Base-by-base conservation (phyloP, 2,888 invertebrate genomes). In the Amphipyra tragopoginis region DNA sequence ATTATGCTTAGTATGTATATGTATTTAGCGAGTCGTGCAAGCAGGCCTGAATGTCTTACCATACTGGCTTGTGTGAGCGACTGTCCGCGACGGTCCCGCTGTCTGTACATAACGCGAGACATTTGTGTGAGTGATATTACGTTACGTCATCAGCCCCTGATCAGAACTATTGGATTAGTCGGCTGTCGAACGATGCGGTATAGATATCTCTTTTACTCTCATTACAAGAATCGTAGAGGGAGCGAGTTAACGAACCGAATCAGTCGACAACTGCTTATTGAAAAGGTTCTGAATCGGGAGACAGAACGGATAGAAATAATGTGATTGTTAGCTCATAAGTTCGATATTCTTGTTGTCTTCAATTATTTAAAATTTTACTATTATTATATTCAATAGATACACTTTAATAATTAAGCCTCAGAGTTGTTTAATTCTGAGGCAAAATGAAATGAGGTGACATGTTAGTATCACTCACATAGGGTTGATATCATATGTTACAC, bases 261-360 rank as follows among this genome's bases (percentile, higher is more conserved):
- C 21, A 3, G 1, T 21, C 21, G 21, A 3, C 3, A 21, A 21
- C 1, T 21, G 2, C 1, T 3, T 21, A 21, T 1, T 21, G 2
- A 3, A 21, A 21, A 2, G 21, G 21, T 21, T 21, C 21, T 21
- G 21, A 21, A 2, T 2, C 21, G 3, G 21, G 21, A 3, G 21
- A 3, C 21, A 21, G 21, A 21, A 21, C 21, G 34, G 15, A 59
- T 33, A 50, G 56, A 61, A 54, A 57, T 51, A 67, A 62, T 68
- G 72, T 77, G 65, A 79, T 78, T 59, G 40, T 47, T 75, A 75
- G 79, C 58, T 55, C 50, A 53, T 78, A 75, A 59, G 72, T 64
- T 75, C 48, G 70, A 58, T 78, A 61, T 78, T 75, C 65, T 75
- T 65, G 77, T 73, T 71, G 70, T 71, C 50, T 63, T 72, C 65